A percentile compares a stretch with the other conserved stretches of the same genome.
Evolutionary conservation across 1,140 invertebrate genomes (phyloP).

Genomic region (Idris sp.): DNA sequence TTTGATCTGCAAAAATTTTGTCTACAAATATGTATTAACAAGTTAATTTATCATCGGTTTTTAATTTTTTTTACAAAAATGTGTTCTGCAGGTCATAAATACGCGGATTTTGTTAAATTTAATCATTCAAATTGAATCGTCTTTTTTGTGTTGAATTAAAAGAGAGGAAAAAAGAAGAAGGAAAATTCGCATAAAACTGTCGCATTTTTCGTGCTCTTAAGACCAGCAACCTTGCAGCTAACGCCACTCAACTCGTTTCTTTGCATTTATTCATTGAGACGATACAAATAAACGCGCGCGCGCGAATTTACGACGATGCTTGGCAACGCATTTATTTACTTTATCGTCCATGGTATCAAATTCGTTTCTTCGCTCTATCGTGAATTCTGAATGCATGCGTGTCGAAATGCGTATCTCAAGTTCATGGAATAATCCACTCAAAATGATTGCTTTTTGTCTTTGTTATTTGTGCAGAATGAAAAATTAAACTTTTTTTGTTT

Average conservation of each 20-base stretch:
- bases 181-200: slow-evolving; percentile 23
- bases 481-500: too few relatives aligned
- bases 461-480: slow-evolving; percentile 6
- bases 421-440: slow-evolving; percentile 50
- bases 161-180: too few relatives aligned
- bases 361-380: slow-evolving; percentile 43
- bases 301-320: slow-evolving; percentile 55
- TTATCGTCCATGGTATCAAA: slow-evolving; percentile 52
- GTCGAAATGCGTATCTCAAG: slow-evolving; percentile 51
- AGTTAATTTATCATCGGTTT: too few relatives aligned
- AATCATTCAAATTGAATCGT: too few relatives aligned
- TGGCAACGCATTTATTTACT: slow-evolving; percentile 58
- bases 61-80: too few relatives aligned
- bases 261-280: slow-evolving; percentile 61
- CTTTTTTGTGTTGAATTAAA: too few relatives aligned
- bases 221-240: slow-evolving; percentile 52
- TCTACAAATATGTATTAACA: too few relatives aligned
- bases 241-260: slow-evolving; percentile 50
- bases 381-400: slow-evolving; percentile 53
- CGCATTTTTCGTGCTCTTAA: slow-evolving; percentile 32
- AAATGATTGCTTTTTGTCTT: slow-evolving; percentile 29
- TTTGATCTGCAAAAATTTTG: slow-evolving; percentile 72
- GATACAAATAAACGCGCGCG: slow-evolving; percentile 57
- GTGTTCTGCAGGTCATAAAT: too few relatives aligned
- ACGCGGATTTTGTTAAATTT: too few relatives aligned